Percentiles rank a stretch among this genome's conserved stretches.
Conservation (phyloP, 2,888 invertebrate genomes). For the Agrotis ipsilon region DNA sequence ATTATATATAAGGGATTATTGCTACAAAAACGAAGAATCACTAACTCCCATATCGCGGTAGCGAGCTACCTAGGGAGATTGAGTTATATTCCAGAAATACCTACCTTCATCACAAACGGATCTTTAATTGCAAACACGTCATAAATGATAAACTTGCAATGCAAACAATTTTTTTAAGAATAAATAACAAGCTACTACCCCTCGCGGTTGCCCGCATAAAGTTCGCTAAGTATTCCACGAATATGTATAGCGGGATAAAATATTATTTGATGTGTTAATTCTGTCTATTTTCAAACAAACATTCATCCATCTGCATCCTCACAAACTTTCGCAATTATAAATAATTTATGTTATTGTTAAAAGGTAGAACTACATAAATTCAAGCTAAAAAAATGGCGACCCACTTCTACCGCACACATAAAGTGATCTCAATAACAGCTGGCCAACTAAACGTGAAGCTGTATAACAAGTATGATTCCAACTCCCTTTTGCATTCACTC, state of each 20-base stretch:
- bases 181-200: too few species aligned
- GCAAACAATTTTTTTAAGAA: too few species aligned
- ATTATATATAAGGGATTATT: too few species aligned
- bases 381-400: background rate
- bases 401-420: background rate
- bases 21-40: too few species aligned
- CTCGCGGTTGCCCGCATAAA: background rate
- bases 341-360: background rate
- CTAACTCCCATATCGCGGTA: too few species aligned
- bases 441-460: slow-evolving; percentile 22
- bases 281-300: background rate
- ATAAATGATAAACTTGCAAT: too few species aligned
- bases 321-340: background rate
- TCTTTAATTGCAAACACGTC: too few species aligned
- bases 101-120: too few species aligned
- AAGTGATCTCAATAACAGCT: slow-evolving; percentile 16
- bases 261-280: background rate
- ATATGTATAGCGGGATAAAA: too few species aligned
- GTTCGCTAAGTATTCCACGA: background rate
- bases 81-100: too few species aligned
- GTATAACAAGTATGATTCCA: slow-evolving; percentile 32
- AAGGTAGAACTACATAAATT: background rate
- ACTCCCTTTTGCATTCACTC: slow-evolving; percentile 40
- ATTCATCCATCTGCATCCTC: background rate
- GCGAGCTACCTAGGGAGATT: too few species aligned